These are phyloP conservation scores for Pachycephus smyrnensis DNA, from an alignment of 2,888 invertebrate genomes.

Conservation along the genomic window DNA sequence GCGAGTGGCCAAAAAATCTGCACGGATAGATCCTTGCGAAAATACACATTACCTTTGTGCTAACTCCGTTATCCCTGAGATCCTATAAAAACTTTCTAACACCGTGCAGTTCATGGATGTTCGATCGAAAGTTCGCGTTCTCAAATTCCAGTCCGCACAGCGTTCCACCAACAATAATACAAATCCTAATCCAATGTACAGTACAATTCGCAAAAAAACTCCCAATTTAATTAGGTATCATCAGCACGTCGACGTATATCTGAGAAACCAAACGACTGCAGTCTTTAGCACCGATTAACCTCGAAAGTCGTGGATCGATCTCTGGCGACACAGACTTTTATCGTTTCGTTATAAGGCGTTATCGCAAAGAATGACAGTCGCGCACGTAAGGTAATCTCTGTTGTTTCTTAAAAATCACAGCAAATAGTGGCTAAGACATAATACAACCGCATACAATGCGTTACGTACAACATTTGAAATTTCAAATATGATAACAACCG, in stretches of 20 bases:
- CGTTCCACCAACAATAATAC: neutral
- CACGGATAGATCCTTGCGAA: neutral
- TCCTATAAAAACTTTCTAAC: neutral
- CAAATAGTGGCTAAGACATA: neutral
- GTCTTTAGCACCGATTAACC: neutral
- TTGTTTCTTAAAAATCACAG: neutral
- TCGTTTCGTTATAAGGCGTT: neutral
- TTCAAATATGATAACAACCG: too few relatives aligned
- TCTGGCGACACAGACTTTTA: neutral
- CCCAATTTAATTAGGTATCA: neutral
- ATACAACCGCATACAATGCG: neutral
- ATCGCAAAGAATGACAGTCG: neutral
- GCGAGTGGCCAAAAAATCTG: slow-evolving; percentile 1
- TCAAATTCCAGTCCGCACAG: neutral
- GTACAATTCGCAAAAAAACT: neutral
- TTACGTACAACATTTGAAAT: too few relatives aligned
- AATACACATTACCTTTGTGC: neutral
- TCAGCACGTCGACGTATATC: neutral
- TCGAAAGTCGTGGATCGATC: neutral
- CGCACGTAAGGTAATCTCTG: neutral
- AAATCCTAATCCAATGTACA: neutral
- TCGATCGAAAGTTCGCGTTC: neutral
- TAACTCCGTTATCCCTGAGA: neutral
- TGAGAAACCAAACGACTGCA: neutral
- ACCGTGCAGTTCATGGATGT: neutral